phyloP scores from a whole-genome alignment of 2,113 vertebrate genomes.

The Salvator merianae region DNA sequence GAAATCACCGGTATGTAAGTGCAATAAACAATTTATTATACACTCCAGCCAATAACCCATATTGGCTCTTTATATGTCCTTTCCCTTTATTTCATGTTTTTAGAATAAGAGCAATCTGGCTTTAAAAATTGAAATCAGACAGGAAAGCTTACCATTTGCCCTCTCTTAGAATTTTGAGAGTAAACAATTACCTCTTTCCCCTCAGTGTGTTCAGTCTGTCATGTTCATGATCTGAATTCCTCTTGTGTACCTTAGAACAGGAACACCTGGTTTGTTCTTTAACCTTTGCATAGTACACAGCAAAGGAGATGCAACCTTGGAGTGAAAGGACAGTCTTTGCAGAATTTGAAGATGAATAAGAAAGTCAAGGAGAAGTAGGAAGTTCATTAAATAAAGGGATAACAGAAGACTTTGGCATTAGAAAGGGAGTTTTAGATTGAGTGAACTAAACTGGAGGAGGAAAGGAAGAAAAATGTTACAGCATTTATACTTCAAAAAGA shows the following conservation, averaged over 20 bases:
- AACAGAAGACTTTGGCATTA: neutral
- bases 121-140: too few relatives aligned
- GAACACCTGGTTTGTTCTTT: neutral
- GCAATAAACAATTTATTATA: too few relatives aligned
- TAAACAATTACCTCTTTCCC: neutral
- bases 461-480: slow-evolving; percentile 28
- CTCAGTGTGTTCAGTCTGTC: neutral
- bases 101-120: too few relatives aligned
- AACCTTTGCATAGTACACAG: neutral
- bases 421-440: slow-evolving; percentile 24
- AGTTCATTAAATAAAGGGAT: slow-evolving; percentile 8
- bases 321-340: neutral
- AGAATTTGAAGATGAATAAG: slow-evolving; percentile 2
- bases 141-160: too few relatives aligned
- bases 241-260: neutral
- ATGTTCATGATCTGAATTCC: neutral
- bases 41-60: too few relatives aligned
- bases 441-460: slow-evolving; percentile 1
- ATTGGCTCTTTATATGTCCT: too few relatives aligned
- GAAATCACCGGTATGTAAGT: too few relatives aligned
- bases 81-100: too few relatives aligned
- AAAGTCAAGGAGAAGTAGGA: slow-evolving; percentile 9
- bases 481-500: neutral
- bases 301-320: neutral
- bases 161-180: too few relatives aligned